Evolutionary conservation across 2,113 vertebrate species (phyloP).

Genomic region (Cochlearius cochlearius): DNA sequence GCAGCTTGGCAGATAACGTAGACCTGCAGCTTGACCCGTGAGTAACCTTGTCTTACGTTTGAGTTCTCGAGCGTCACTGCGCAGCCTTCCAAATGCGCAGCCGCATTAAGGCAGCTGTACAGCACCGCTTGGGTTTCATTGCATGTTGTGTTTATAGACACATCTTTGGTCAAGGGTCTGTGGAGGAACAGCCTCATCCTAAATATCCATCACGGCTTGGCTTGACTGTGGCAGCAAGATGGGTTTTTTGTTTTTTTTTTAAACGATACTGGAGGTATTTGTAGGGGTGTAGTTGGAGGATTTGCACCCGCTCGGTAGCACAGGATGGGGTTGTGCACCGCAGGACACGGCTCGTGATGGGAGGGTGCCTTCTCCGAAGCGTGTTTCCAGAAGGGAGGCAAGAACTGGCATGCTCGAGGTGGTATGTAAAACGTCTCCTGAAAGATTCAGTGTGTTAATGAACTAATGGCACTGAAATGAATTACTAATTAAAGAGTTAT

Average conservation of each 20-base stretch:
- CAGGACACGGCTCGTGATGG: rapidly evolving
- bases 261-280: rapidly evolving
- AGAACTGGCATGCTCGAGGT: not conserved
- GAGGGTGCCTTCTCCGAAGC: not conserved
- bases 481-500: not conserved
- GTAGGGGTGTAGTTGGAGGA: not conserved
- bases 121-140: rapidly evolving
- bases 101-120: not conserved
- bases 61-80: rapidly evolving
- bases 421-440: not conserved
- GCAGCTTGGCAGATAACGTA: not conserved
- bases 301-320: rapidly evolving
- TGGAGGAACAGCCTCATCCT: not conserved
- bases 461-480: not conserved
- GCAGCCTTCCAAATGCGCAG: not conserved
- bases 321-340: rapidly evolving
- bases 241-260: not conserved
- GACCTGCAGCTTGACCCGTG: not conserved
- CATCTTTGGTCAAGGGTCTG: not conserved
- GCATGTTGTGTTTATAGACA: not conserved
- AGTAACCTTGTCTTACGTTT: not conserved
- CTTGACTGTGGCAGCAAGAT: rapidly evolving
- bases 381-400: not conserved
- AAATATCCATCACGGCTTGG: rapidly evolving
- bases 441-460: not conserved